These are phyloP conservation scores for Pogonophryne albipinna DNA, from an alignment of 2,797 vertebrate species.

Conservation along the genomic window DNA sequence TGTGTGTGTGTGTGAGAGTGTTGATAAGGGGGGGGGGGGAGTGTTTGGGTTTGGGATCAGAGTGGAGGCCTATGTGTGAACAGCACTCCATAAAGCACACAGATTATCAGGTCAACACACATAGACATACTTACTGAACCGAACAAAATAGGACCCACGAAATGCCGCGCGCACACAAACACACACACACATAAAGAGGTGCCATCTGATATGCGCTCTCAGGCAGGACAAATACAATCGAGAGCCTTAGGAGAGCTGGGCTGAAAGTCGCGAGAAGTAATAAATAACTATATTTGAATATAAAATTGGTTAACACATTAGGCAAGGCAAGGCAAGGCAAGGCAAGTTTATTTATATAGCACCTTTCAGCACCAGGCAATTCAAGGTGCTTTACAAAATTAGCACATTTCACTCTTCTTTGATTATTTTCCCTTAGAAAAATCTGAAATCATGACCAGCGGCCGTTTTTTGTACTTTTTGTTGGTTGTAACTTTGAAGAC, in stretches of 20 bases:
- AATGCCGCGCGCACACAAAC: conserved; percentile 26
- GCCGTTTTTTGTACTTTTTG: background rate
- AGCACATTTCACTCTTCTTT: background rate
- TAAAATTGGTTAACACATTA: background rate
- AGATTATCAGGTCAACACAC: conserved; percentile 86
- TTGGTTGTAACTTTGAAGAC: too few species aligned
- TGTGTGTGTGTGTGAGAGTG: conserved; percentile 47
- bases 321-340: too few species aligned
- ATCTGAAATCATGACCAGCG: background rate
- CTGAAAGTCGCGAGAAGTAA: conserved; percentile 15
- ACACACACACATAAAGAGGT: conserved; percentile 41
- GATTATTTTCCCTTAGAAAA: background rate
- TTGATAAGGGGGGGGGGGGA: conserved; percentile 47
- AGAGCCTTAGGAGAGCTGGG: conserved; percentile 33
- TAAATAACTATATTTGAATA: conserved; percentile 6
- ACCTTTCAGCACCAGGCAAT: too few species aligned
- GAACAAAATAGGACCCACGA: conserved; percentile 70
- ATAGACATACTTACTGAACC: conserved; percentile 71
- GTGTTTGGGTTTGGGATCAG: conserved; percentile 84
- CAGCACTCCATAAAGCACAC: conserved; percentile 85
- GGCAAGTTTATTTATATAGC: too few species aligned
- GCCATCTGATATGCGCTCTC: conserved; percentile 61
- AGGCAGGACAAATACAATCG: conserved; percentile 58
- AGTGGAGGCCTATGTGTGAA: conserved; percentile 82
- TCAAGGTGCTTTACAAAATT: too few species aligned